Percentiles rank a stretch among this genome's conserved stretches.
Evolutionary conservation across 30 jellyfish, hydroid and myxozoan genomes (phyloP).

Genomic region (Turritopsis dohrnii): DNA sequence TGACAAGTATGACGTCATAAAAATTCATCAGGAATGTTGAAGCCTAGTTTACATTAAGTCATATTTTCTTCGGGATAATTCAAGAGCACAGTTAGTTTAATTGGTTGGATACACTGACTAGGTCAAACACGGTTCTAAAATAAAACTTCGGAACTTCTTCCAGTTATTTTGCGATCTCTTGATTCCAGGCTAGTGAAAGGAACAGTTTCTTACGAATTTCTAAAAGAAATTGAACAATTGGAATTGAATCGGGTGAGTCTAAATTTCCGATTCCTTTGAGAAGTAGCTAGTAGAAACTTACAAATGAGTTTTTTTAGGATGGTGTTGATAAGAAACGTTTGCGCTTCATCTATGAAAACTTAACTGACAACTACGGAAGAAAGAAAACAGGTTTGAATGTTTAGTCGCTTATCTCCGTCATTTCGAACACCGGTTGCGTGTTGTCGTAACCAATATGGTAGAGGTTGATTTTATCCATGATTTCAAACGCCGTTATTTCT

Average conservation of each 20-base stretch:
- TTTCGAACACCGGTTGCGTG: too few species aligned
- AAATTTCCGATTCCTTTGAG: background rate
- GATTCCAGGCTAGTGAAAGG: background rate
- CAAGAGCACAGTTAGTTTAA: too few species aligned
- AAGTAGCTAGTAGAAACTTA: background rate
- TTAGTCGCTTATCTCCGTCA: background rate
- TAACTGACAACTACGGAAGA: background rate
- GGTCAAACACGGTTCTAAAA: too few species aligned
- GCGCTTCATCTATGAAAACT: conserved; percentile 11
- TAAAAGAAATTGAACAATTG: background rate
- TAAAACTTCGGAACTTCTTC: too few species aligned
- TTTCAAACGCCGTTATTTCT: too few species aligned
- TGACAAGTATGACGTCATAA: conserved; percentile 14
- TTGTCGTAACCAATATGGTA: too few species aligned
- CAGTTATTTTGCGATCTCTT: background rate
- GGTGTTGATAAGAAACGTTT: background rate
- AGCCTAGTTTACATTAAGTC: background rate
- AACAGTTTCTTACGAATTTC: background rate
- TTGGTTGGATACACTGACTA: too few species aligned
- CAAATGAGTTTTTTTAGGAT: background rate
- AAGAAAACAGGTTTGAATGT: background rate
- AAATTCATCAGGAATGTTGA: too few species aligned
- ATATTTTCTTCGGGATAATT: too few species aligned
- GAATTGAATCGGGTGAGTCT: background rate
- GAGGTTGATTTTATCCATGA: too few species aligned